Percentiles rank a stretch among this genome's conserved stretches.
Conservation (phyloP, 2,797 vertebrate genomes). For the Cryptoprocta ferox region DNA sequence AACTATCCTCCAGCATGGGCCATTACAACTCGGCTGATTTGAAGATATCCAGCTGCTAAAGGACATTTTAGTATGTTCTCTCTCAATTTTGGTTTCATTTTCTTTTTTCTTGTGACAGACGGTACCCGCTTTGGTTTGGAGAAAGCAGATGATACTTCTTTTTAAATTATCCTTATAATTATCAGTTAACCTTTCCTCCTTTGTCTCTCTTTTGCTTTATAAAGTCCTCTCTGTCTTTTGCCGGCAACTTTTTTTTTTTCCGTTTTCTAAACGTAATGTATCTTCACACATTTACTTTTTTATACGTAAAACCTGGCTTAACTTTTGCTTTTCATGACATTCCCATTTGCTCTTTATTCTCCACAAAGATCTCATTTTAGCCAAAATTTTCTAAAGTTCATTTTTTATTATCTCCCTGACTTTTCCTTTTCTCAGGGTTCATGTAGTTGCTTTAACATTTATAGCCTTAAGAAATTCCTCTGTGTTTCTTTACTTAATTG, state of each 20-base stretch:
- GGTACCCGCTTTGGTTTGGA: constrained; percentile 31
- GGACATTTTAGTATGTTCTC: constrained; percentile 29
- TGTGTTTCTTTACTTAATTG: constrained; percentile 29
- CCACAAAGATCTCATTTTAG: constrained; percentile 45
- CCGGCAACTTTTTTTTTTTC: neutral
- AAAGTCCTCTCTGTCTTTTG: neutral
- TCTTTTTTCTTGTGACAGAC: constrained; percentile 49
- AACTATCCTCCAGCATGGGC: neutral
- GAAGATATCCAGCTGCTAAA: constrained; percentile 55
- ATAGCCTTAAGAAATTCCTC: neutral
- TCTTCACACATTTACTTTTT: constrained; percentile 18
- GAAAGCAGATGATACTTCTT: constrained; percentile 43
- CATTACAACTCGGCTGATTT: constrained; percentile 37
- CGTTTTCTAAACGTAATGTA: neutral
- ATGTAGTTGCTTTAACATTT: neutral
- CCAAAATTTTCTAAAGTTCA: constrained; percentile 45
- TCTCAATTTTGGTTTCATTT: constrained; percentile 28
- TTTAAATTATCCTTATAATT: neutral
- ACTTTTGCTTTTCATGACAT: constrained; percentile 2
- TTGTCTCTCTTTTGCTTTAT: neutral
- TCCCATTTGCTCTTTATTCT: constrained; percentile 41
- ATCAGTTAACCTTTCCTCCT: neutral
- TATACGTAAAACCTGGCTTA: neutral
- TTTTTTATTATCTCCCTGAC: constrained; percentile 48
- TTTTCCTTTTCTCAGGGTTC: constrained; percentile 52